A percentile compares a stretch with the other conserved stretches of the same genome.
phyloP scores from a whole-genome alignment of 2,113 vertebrate genomes.

The Trematocara zebra region DNA sequence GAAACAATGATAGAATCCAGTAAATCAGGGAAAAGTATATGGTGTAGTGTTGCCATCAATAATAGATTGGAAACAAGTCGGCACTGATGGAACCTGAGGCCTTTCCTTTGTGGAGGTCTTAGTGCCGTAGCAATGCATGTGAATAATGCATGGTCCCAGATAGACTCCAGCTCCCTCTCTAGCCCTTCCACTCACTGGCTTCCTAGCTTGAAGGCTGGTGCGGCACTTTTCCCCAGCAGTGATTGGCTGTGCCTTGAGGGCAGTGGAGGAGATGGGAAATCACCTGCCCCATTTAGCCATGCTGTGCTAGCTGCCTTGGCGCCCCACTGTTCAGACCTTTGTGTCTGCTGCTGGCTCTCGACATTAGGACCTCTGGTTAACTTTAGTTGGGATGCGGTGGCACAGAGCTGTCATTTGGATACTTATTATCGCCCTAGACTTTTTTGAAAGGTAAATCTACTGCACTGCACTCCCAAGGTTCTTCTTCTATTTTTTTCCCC shows the following conservation, averaged over 20 bases:
- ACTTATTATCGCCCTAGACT: conserved; percentile 67
- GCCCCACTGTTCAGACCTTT: conserved; percentile 65
- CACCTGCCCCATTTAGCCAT: conserved; percentile 75
- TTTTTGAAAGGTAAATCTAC: conserved; percentile 65
- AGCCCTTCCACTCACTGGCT: conserved; percentile 51
- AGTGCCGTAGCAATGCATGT: conserved; percentile 64
- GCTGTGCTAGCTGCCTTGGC: conserved; percentile 60
- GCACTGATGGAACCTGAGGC: conserved; percentile 68
- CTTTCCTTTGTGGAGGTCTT: conserved; percentile 68
- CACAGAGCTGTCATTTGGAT: conserved; percentile 68
- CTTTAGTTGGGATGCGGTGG: conserved; percentile 59
- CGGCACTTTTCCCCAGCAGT: conserved; percentile 59
- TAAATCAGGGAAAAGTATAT: conserved; percentile 71
- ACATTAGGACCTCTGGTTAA: conserved; percentile 67
- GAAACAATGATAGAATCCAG: conserved; percentile 69
- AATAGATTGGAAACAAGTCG: conserved; percentile 72
- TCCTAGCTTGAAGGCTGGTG: conserved; percentile 48
- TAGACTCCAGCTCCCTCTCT: conserved; percentile 54
- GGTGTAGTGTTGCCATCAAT: conserved; percentile 71
- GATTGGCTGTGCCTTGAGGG: conserved; percentile 65
- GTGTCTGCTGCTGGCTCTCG: conserved; percentile 59
- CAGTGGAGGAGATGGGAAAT: conserved; percentile 72
- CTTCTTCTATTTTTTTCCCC: conserved; percentile 11
- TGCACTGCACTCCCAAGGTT: conserved; percentile 42
- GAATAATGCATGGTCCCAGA: conserved; percentile 73